Evolutionary conservation across 2,113 vertebrate genomes (phyloP).

Genomic region (Prinia subflava): DNA sequence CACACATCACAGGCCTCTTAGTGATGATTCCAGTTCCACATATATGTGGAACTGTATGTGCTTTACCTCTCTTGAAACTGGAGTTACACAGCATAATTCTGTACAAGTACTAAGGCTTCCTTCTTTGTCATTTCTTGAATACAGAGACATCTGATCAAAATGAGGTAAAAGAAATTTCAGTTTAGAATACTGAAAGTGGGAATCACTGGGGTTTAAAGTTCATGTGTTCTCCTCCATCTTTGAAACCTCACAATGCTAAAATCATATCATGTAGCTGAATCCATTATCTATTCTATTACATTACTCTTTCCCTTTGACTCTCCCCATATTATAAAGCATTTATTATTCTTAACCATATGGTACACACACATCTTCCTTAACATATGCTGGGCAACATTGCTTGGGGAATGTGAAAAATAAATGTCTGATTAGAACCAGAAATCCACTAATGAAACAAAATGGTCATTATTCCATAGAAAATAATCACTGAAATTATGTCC

Average conservation of each 20-base stretch:
- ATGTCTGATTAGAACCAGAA: conserved; percentile 43
- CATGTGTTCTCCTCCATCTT: background rate
- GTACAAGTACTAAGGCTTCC: background rate
- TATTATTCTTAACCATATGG: conserved; percentile 13
- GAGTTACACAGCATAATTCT: background rate
- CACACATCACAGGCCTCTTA: background rate
- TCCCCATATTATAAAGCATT: background rate
- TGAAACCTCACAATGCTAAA: background rate
- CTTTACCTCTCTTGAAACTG: background rate
- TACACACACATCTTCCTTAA: background rate
- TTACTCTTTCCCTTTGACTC: conserved; percentile 25
- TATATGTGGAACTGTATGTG: background rate
- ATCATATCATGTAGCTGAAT: background rate
- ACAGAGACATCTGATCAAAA: background rate
- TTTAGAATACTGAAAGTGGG: background rate
- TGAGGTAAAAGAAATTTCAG: background rate
- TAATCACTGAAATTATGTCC: background rate
- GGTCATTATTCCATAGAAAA: conserved; percentile 38
- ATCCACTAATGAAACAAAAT: conserved; percentile 23
- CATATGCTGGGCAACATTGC: background rate
- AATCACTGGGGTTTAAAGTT: background rate
- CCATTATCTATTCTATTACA: conserved; percentile 13
- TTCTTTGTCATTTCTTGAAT: background rate
- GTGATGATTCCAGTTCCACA: background rate
- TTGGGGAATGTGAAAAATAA: conserved; percentile 31